A percentile compares a stretch with the other conserved stretches of the same genome.
Conservation (phyloP, 2,888 invertebrate genomes). For the Drosophila barbarae region DNA sequence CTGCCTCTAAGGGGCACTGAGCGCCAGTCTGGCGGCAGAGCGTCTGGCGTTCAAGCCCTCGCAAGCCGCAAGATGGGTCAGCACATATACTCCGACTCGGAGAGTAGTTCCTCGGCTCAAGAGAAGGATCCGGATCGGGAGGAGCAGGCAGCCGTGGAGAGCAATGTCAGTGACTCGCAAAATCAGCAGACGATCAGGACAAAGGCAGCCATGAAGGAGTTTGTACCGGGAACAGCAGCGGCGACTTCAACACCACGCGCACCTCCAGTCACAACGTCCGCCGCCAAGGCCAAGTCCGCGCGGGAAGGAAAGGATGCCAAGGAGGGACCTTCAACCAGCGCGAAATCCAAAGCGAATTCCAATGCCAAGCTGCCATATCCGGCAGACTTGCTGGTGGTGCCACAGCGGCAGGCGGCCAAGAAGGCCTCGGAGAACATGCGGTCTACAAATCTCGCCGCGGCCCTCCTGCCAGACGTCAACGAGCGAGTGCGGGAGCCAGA, state of each 20-base stretch:
- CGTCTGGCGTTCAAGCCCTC: background rate
- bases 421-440: constrained; percentile 94
- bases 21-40: constrained; percentile 13
- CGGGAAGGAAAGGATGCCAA: constrained; percentile 29
- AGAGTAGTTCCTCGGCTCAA: constrained; percentile 72
- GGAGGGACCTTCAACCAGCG: constrained; percentile 21
- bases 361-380: constrained; percentile 78
- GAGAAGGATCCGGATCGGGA: constrained; percentile 35
- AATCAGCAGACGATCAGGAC: constrained; percentile 86
- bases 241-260: constrained; percentile 15
- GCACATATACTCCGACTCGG: constrained; percentile 91
- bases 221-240: constrained; percentile 81
- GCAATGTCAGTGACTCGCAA: constrained; percentile 85
- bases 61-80: constrained; percentile 81
- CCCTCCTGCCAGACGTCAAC: constrained; percentile 43
- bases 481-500: constrained; percentile 60
- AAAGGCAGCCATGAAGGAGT: constrained; percentile 92
- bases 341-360: constrained; percentile 24
- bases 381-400: constrained; percentile 90
- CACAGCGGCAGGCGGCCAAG: constrained; percentile 93
- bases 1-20: constrained; percentile 81
- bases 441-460: constrained; percentile 81
- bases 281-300: constrained; percentile 34
- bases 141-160: constrained; percentile 81
- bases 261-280: constrained; percentile 59